Conservation (phyloP, 2,113 vertebrate genomes). For the Chiloscyllium plagiosum region DNA sequence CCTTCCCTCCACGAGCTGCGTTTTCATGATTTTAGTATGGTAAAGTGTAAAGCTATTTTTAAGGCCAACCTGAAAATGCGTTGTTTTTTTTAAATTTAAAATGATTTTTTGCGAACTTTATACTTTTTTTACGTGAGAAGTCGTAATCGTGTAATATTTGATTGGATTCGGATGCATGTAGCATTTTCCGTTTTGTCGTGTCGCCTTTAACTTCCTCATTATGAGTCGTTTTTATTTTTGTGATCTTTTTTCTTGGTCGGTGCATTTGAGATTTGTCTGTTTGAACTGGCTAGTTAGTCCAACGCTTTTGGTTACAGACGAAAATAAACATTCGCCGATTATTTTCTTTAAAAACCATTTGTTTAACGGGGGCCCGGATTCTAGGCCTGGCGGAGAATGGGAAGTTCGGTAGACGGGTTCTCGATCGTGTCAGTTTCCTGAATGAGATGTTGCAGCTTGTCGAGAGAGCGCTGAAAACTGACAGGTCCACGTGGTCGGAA, state of each 20-base stretch:
- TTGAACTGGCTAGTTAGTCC: not conserved
- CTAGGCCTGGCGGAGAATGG: constrained; percentile 16
- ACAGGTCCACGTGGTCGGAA: constrained; percentile 22
- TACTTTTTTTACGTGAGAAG: not conserved
- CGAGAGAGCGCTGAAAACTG: constrained; percentile 23
- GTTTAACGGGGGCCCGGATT: constrained; percentile 8
- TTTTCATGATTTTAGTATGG: not conserved
- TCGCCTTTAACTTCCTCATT: not conserved
- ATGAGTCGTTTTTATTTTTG: not conserved
- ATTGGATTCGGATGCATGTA: not conserved
- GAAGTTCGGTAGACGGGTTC: not conserved
- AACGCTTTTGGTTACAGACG: not conserved
- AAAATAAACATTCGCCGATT: not conserved
- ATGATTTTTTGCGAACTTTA: not conserved
- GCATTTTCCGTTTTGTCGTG: not conserved
- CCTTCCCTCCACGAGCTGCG: not conserved
- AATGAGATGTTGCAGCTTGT: constrained; percentile 35
- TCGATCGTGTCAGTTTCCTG: constrained; percentile 31
- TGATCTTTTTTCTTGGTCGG: not conserved
- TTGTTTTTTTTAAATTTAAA: not conserved
- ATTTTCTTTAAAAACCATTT: not conserved
- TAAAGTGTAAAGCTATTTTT: not conserved
- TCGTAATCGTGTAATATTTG: not conserved
- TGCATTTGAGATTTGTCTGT: not conserved
- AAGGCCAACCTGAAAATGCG: not conserved